These are phyloP conservation scores for Rotaria sp. DNA, from an alignment of 2,888 invertebrate genomes.

Conservation along the genomic window DNA sequence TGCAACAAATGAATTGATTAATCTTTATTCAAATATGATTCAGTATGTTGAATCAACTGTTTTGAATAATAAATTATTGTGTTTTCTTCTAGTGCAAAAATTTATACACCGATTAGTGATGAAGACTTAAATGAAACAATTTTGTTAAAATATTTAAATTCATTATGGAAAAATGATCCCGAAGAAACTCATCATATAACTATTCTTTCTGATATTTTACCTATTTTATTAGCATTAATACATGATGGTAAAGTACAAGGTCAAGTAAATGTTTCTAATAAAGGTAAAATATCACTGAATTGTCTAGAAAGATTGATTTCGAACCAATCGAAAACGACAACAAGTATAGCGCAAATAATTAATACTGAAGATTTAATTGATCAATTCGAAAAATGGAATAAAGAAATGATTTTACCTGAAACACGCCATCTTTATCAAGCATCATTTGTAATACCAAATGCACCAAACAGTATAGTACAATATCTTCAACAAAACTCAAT, in stretches of 20 bases:
- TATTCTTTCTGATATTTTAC: not conserved
- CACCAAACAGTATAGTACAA: not conserved
- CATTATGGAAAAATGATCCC: not conserved
- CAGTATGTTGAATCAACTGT: not conserved
- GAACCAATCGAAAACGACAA: not conserved
- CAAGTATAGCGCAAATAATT: not conserved
- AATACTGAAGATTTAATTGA: not conserved
- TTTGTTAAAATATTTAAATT: not conserved
- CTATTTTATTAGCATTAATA: not conserved
- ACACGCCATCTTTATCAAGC: not conserved
- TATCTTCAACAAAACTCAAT: not conserved
- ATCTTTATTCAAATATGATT: not conserved
- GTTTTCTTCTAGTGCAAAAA: not conserved
- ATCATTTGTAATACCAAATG: not conserved
- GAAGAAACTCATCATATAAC: not conserved
- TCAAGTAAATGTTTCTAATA: not conserved
- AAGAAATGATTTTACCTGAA: not conserved
- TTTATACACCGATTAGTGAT: not conserved
- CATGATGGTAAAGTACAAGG: not conserved
- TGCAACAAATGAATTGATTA: not conserved
- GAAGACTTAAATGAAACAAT: not conserved
- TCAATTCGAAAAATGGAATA: not conserved
- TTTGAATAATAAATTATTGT: not conserved
- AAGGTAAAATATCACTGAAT: not conserved
- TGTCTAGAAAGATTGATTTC: not conserved